Percentiles rank a stretch among this genome's conserved stretches.
Evolutionary conservation across 1,140 invertebrate species (phyloP).

Genomic region (Bombus ignitus): DNA sequence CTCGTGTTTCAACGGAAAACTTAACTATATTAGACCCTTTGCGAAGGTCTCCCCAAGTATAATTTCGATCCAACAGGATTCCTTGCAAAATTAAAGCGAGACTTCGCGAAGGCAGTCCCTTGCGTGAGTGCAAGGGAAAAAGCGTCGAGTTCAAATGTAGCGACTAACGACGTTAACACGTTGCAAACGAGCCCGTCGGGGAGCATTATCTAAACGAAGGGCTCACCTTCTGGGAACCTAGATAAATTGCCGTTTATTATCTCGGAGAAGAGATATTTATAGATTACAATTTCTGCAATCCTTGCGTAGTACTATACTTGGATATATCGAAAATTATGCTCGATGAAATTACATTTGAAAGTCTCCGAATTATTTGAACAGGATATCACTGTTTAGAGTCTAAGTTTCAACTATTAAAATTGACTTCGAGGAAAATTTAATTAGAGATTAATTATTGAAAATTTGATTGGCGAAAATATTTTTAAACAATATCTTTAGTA

Average conservation of each 20-base stretch:
- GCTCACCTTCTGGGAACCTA: background rate
- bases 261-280: background rate
- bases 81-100: constrained; percentile 41
- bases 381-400: background rate
- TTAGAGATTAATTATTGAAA: background rate
- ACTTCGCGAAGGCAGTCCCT: background rate
- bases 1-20: background rate
- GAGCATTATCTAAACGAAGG: constrained; percentile 11
- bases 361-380: background rate
- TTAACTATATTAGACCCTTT: background rate
- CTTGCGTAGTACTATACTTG: background rate
- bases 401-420: background rate
- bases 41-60: background rate
- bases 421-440: background rate
- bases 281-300: background rate
- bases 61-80: background rate
- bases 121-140: background rate
- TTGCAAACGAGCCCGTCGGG: constrained; percentile 34
- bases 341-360: background rate
- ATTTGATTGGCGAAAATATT: background rate
- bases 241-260: background rate
- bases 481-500: too few relatives aligned
- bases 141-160: background rate
- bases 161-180: constrained; percentile 29
- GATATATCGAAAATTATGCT: too few relatives aligned